Base-by-base conservation (phyloP, 2,113 vertebrate genomes). In the Aptenodytes patagonicus region DNA sequence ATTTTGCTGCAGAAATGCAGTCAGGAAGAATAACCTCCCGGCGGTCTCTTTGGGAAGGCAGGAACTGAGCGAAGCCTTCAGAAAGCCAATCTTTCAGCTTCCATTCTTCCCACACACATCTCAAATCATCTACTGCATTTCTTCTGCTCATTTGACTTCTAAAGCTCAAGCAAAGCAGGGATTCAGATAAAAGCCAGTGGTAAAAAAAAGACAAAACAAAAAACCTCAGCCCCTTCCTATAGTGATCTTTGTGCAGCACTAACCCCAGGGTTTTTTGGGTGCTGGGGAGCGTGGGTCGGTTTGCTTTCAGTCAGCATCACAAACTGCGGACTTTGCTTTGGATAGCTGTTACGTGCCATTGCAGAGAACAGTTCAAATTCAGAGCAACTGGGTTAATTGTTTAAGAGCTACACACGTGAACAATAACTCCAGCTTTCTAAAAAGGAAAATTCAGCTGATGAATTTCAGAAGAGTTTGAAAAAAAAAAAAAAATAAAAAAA, bases 81-180 rank as follows among this genome's bases (percentile, higher is more conserved):
- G 91, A 95, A 93, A 95, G 93, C 91, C 73, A 61, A n/a, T 83
- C 78, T 95, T 95, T 96, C 94, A 95, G 91, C 89, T 95, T 60
- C 89, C 93, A 95, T 97, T 97, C 94, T 96, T 95, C 91, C 89
- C 95, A 80, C 87, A 91, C 93, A 70, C 94, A 97, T 94, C 95
- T 97, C 95, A 73, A 95, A 94, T 54, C 76, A 97, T 95, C 95
- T 83, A 42, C 84, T 90, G 91, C 94, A 96, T 97, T 97, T 95
- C 97, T 97, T 97, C 94, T 97, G 93, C 94, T 96, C 93, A 77
- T 95, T 95, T 97, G 96, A 95, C 87, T 97, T 96, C 96, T 93
- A 94, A 97, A 95, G 96, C 96, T 83, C 91, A 46, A 90, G 94
- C 66, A 94, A 97, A 96, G 94, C 49, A 0, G 54, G 84, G 89